These are phyloP conservation scores for Bolborhynchus lineola DNA, from an alignment of 2,113 vertebrate species.

Conservation along the genomic window DNA sequence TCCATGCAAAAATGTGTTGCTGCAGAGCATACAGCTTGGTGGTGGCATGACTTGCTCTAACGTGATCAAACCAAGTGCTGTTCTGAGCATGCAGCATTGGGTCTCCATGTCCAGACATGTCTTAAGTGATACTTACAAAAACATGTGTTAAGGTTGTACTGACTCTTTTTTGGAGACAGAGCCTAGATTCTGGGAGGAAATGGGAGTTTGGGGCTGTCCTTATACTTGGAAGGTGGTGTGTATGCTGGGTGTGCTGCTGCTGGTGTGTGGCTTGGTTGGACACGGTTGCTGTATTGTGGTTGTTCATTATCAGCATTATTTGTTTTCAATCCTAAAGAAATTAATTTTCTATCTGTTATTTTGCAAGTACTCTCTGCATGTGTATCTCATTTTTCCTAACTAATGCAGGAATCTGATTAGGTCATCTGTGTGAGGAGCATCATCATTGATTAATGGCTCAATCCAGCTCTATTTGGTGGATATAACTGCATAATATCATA, in stretches of 20 bases:
- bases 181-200: neutral
- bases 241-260: neutral
- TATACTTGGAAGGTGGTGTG: neutral
- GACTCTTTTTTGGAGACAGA: neutral
- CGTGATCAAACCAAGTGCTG: neutral
- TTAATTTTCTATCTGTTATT: neutral
- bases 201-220: neutral
- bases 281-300: neutral
- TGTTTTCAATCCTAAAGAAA: neutral
- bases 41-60: neutral
- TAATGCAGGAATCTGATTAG: neutral
- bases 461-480: neutral
- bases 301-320: neutral
- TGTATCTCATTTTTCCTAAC: neutral
- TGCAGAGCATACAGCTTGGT: neutral
- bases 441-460: neutral
- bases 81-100: neutral
- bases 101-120: neutral
- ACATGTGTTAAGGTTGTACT: neutral
- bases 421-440: neutral
- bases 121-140: neutral
- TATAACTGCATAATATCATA: neutral
- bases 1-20: neutral
- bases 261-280: neutral
- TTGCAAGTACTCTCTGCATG: neutral